Evolutionary conservation across 1,140 invertebrate species (phyloP).

Genomic region (Galleria mellonella): DNA sequence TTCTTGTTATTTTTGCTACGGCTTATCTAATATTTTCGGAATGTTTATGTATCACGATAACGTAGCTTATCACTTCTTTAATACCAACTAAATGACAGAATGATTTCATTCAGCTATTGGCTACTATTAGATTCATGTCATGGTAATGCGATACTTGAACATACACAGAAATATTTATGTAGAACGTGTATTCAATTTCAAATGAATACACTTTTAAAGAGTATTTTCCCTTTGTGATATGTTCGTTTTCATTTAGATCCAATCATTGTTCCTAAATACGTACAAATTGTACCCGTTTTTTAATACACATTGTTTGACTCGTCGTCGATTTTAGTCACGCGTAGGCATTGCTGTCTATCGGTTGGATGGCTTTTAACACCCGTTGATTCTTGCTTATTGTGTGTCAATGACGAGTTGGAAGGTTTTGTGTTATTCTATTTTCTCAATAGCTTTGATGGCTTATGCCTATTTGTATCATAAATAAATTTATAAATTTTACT

Average conservation of each 20-base stretch:
- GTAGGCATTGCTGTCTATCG: slow-evolving; percentile 43
- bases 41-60: slow-evolving; percentile 27
- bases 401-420: too few relatives aligned
- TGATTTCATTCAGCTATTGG: slow-evolving; percentile 7
- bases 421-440: too few relatives aligned
- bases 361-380: slow-evolving; percentile 28
- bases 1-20: slow-evolving; percentile 8
- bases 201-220: too few relatives aligned
- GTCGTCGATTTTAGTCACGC: slow-evolving; percentile 48
- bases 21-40: slow-evolving; percentile 19
- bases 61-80: slow-evolving; percentile 9
- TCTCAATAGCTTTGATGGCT: too few relatives aligned
- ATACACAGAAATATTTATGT: too few relatives aligned
- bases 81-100: not conserved
- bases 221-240: too few relatives aligned
- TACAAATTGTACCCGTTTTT: slow-evolving; percentile 25
- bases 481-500: too few relatives aligned
- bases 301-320: slow-evolving; percentile 19
- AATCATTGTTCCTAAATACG: slow-evolving; percentile 17
- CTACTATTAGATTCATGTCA: too few relatives aligned
- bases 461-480: too few relatives aligned
- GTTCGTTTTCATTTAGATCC: not conserved
- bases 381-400: too few relatives aligned
- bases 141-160: too few relatives aligned
- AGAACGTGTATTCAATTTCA: too few relatives aligned